These are phyloP conservation scores for Ectemnius lituratus DNA, from an alignment of 2,888 invertebrate species.

Conservation along the genomic window DNA sequence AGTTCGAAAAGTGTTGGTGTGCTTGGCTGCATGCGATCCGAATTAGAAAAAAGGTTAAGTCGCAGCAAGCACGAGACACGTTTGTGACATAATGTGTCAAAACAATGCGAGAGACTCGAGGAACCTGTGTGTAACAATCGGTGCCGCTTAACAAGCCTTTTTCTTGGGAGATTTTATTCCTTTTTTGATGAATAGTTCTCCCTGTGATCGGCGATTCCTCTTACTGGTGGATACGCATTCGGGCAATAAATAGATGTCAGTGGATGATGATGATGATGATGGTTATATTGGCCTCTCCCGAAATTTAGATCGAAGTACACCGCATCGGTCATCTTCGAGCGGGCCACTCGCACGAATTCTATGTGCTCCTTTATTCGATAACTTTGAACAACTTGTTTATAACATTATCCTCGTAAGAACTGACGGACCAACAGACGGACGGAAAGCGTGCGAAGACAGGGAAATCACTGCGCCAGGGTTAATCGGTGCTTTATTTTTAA, in stretches of 20 bases:
- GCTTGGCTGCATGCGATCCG: background rate
- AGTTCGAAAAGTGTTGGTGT: too few species aligned
- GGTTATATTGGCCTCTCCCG: background rate
- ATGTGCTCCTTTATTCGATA: background rate
- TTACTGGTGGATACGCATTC: too few species aligned
- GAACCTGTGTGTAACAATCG: background rate
- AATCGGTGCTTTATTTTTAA: constrained; percentile 2
- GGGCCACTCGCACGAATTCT: background rate
- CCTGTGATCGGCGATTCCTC: background rate
- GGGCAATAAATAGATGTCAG: too few species aligned
- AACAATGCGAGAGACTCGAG: background rate
- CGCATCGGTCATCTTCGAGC: background rate
- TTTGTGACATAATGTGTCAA: constrained; percentile 7
- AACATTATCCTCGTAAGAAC: too few species aligned
- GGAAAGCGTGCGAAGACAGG: too few species aligned
- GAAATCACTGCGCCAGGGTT: constrained; percentile 2
- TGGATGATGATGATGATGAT: too few species aligned
- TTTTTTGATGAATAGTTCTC: background rate
- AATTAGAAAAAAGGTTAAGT: background rate
- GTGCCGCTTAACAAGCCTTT: background rate
- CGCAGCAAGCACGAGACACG: background rate
- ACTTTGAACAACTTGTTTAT: too few species aligned
- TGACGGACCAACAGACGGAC: too few species aligned
- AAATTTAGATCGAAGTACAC: background rate
- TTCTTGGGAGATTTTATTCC: background rate